A percentile compares a stretch with the other conserved stretches of the same genome.
phyloP scores from a whole-genome alignment of 23 tunicate species.

The Styela clava region DNA sequence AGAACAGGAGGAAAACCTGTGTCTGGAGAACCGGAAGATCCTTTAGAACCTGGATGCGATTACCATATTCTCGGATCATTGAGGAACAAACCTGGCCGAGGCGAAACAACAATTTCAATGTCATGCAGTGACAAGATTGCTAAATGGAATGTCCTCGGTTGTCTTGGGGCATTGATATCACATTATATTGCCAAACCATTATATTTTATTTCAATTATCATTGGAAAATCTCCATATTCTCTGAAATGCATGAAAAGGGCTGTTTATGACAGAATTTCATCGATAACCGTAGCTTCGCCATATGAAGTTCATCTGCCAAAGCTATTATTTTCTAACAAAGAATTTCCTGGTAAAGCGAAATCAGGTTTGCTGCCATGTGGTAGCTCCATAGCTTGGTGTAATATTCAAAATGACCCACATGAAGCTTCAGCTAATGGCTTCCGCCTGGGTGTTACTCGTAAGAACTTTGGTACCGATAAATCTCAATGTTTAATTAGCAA shows the following conservation, averaged over 20 bases:
- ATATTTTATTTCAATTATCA: slow-evolving; percentile 38
- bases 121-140: slow-evolving; percentile 86
- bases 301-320: slow-evolving; percentile 4
- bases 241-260: slow-evolving; percentile 34
- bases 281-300: slow-evolving; percentile 12
- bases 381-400: slow-evolving; percentile 65
- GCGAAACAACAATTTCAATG: slow-evolving; percentile 73
- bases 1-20: slow-evolving; percentile 87
- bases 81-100: slow-evolving; percentile 83
- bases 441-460: slow-evolving; percentile 49
- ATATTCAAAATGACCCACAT: slow-evolving; percentile 13
- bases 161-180: slow-evolving; percentile 60
- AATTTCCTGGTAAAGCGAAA: slow-evolving; percentile 14
- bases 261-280: slow-evolving; percentile 33
- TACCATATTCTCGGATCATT: slow-evolving; percentile 50
- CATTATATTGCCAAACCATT: slow-evolving; percentile 42
- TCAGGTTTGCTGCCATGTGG: slow-evolving; percentile 45
- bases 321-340: slow-evolving; percentile 13
- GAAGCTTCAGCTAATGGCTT: slow-evolving; percentile 71
- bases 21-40: slow-evolving; percentile 47
- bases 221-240: slow-evolving; percentile 22
- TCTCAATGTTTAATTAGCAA: slow-evolving; percentile 34
- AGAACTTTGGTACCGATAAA: slow-evolving; percentile 23
- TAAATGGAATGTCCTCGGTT: slow-evolving; percentile 81
- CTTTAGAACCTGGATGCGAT: slow-evolving; percentile 11